These are phyloP conservation scores for Platichthys stellatus DNA, from an alignment of 2,113 vertebrate genomes.

Conservation along the genomic window DNA sequence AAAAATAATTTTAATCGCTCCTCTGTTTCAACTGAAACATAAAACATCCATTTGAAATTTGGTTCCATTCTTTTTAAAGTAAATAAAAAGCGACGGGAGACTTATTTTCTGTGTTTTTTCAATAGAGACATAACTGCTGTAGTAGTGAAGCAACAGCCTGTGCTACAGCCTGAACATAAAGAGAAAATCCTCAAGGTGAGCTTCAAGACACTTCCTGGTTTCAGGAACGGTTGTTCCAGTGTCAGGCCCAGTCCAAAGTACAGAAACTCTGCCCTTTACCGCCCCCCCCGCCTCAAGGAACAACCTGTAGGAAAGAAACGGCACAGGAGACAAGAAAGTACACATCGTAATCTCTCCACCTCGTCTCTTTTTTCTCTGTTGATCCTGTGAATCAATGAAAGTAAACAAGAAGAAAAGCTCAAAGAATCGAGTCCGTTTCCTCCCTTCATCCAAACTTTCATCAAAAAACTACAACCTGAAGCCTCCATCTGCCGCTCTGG, in stretches of 20 bases:
- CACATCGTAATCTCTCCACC: slow-evolving; percentile 2
- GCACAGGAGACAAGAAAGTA: slow-evolving; percentile 21
- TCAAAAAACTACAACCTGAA: slow-evolving; percentile 24
- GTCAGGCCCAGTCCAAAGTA: slow-evolving; percentile 10
- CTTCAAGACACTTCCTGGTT: slow-evolving; percentile 55
- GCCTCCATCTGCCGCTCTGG: slow-evolving; percentile 12
- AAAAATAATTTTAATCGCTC: slow-evolving; percentile 49
- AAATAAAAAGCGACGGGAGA: slow-evolving; percentile 47
- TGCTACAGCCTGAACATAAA: slow-evolving; percentile 74
- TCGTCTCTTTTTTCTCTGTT: slow-evolving; percentile 20
- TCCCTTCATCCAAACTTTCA: slow-evolving; percentile 31
- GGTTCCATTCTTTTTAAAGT: slow-evolving; percentile 41
- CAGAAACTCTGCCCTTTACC: slow-evolving; percentile 15
- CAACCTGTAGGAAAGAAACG: slow-evolving; percentile 30
- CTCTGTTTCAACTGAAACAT: slow-evolving; percentile 60
- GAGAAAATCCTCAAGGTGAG: slow-evolving; percentile 45
- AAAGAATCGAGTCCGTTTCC: slow-evolving; percentile 43
- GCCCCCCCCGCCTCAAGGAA: slow-evolving; percentile 15
- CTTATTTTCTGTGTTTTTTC: slow-evolving; percentile 33
- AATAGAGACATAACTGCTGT: slow-evolving; percentile 39
- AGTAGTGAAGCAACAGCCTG: slow-evolving; percentile 57
- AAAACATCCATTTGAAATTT: slow-evolving; percentile 58
- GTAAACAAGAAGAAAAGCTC: slow-evolving; percentile 50
- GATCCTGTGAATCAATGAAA: slow-evolving; percentile 54
- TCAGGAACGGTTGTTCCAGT: slow-evolving; percentile 2